A percentile compares a stretch with the other conserved stretches of the same genome.
Evolutionary conservation across 2,113 vertebrate species (phyloP).

Genomic region (Diphyllodes magnificus): DNA sequence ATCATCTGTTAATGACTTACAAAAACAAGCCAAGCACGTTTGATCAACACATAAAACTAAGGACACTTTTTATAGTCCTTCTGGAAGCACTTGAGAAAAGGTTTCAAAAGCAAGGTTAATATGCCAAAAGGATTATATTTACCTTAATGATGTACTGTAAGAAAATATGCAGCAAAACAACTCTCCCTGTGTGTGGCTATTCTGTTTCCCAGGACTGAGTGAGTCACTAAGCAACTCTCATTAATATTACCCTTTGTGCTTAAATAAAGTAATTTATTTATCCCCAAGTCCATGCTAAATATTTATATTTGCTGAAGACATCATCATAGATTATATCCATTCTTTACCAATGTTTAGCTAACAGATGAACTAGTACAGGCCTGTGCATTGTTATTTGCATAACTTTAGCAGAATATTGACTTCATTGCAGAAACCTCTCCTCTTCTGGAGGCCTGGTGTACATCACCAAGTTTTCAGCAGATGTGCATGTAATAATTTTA

Average conservation of each 20-base stretch:
- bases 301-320: slow-evolving; percentile 41
- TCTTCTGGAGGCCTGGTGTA: neutral
- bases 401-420: neutral
- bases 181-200: neutral
- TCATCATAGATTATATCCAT: neutral
- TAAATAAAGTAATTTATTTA: slow-evolving; percentile 41
- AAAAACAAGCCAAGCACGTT: neutral
- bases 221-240: slow-evolving; percentile 17
- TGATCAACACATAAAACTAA: neutral
- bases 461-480: neutral
- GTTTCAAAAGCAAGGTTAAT: slow-evolving; percentile 27
- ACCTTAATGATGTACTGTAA: slow-evolving; percentile 47
- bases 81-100: slow-evolving; percentile 4
- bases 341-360: slow-evolving; percentile 7
- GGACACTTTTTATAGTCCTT: neutral
- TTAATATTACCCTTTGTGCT: neutral
- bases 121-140: slow-evolving; percentile 35
- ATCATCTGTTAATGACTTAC: neutral
- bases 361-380: slow-evolving; percentile 11
- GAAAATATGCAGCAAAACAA: slow-evolving; percentile 57
- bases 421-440: neutral
- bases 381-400: slow-evolving; percentile 4
- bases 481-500: neutral
- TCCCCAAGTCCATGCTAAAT: slow-evolving; percentile 7
- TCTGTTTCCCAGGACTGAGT: slow-evolving; percentile 12